These are phyloP conservation scores for Selenia dentaria DNA, from an alignment of 2,888 invertebrate genomes.

Conservation along the genomic window DNA sequence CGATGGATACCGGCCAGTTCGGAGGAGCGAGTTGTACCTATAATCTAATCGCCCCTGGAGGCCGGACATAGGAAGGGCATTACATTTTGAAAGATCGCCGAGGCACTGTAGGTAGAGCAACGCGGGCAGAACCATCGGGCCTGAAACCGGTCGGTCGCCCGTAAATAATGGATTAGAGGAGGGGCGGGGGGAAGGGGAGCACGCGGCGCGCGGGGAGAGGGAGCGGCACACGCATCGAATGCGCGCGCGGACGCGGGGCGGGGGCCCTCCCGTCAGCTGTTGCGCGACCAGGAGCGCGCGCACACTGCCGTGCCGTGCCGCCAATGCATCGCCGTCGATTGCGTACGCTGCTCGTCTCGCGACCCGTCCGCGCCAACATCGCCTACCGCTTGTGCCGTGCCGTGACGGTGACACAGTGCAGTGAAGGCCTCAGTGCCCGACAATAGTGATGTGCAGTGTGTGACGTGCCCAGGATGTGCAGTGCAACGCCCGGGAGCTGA, in stretches of 20 bases:
- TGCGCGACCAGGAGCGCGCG: slow-evolving; percentile 79
- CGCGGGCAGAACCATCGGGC: slow-evolving; percentile 75
- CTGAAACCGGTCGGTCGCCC: slow-evolving; percentile 82
- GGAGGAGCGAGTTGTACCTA: slow-evolving; percentile 47
- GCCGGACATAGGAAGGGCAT: slow-evolving; percentile 84
- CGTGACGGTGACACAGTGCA: slow-evolving; percentile 60
- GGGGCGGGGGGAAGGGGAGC: slow-evolving; percentile 62
- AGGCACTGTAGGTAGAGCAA: slow-evolving; percentile 53
- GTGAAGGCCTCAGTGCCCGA: slow-evolving; percentile 46
- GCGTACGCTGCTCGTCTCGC: slow-evolving; percentile 67
- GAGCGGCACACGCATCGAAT: slow-evolving; percentile 73
- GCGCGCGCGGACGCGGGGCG: slow-evolving; percentile 62
- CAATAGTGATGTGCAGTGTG: slow-evolving; percentile 53
- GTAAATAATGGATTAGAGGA: slow-evolving; percentile 84
- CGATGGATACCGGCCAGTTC: neutral
- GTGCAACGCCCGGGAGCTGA: slow-evolving; percentile 72
- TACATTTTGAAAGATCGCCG: slow-evolving; percentile 75
- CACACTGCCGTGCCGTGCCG: slow-evolving; percentile 45
- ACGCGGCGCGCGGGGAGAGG: slow-evolving; percentile 55
- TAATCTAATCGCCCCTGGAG: slow-evolving; percentile 80
- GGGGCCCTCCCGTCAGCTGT: slow-evolving; percentile 83
- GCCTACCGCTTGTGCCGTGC: slow-evolving; percentile 8
- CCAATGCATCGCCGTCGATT: slow-evolving; percentile 80
- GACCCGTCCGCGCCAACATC: slow-evolving; percentile 31
- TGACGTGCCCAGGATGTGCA: slow-evolving; percentile 70